These are phyloP conservation scores for Lutjanus campechanus DNA, from an alignment of 2,797 vertebrate species.

Conservation along the genomic window DNA sequence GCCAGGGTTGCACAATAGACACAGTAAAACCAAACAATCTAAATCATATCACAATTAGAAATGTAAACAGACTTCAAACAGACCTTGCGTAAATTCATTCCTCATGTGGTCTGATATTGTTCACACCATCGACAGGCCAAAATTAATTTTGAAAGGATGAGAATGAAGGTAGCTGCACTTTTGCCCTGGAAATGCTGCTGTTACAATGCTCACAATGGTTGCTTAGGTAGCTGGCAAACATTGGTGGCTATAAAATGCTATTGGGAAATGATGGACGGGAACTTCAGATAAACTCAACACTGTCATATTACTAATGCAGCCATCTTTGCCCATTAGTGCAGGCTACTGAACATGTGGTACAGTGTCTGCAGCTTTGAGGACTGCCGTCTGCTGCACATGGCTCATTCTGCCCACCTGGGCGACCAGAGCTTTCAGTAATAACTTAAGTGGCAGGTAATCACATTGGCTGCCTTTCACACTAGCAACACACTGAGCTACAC, in stretches of 20 bases:
- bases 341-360: slow-evolving; percentile 1
- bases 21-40: neutral
- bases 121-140: neutral
- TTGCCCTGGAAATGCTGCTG: neutral
- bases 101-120: neutral
- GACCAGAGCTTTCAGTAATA: slow-evolving; percentile 63
- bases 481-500: neutral
- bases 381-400: slow-evolving; percentile 6
- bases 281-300: neutral
- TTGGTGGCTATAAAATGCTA: neutral
- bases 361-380: slow-evolving; percentile 27
- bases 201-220: too few species aligned
- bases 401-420: slow-evolving; percentile 12
- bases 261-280: neutral
- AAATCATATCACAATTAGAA: neutral
- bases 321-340: neutral
- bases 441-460: slow-evolving; percentile 64
- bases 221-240: neutral
- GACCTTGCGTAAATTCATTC: too few species aligned
- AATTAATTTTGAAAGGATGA: neutral
- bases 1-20: neutral
- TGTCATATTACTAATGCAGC: neutral
- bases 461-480: slow-evolving; percentile 33
- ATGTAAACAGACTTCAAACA: neutral
- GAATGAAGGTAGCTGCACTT: neutral